Evolutionary conservation across 2,888 invertebrate species (phyloP), one percentile per base, ranked within the genome.

Genomic region (Lacanobia wlatinum): DNA sequence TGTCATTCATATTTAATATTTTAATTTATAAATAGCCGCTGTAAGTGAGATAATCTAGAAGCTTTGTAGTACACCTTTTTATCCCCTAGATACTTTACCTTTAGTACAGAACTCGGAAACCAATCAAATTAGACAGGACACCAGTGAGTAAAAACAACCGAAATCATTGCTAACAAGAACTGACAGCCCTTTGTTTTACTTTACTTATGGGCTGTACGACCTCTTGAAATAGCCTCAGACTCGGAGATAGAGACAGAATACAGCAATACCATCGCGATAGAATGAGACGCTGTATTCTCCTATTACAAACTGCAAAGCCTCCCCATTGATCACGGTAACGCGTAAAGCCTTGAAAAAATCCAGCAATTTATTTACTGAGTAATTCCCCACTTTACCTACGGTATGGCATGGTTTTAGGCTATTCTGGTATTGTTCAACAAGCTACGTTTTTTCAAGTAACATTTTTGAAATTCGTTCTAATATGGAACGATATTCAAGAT

Each of bases 281-380:
- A 93, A 84, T 78, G 90, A 88, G 92, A 92, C 73, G 69, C 70
- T 85, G 84, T 86, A 90, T 92, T 89, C 91, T 92, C 90, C 94
- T 91, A 93, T 94, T 93, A 94, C 92, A 92, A 93, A 93, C 91
- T 92, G 92, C 87, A 91, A 94, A 94, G 94, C 94, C 92, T 90
- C 87, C 90, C 87, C 94, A 95, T 95, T 94, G 94, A 95, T 95
- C 95, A 95, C 93, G 89, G 93, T 90, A 93, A 93, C 91, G 93
- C 93, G 94, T 90, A 94, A 95, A 95, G 94, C 94, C 92, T 93
- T 92, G 90, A 92, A 93, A 94, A 79, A 95, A 94, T 94, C 95
- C 94, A 87, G 91, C 94, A 94, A 95, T 95, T 95, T 95, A 94
- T 95, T 94, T 93, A 92, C 93, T 92, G 88, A 84, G 90, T 92